Percentiles rank a stretch among this genome's conserved stretches.
These are phyloP conservation scores for Slavum lentiscoides DNA, from an alignment of 2,888 invertebrate genomes.

Conservation along the genomic window DNA sequence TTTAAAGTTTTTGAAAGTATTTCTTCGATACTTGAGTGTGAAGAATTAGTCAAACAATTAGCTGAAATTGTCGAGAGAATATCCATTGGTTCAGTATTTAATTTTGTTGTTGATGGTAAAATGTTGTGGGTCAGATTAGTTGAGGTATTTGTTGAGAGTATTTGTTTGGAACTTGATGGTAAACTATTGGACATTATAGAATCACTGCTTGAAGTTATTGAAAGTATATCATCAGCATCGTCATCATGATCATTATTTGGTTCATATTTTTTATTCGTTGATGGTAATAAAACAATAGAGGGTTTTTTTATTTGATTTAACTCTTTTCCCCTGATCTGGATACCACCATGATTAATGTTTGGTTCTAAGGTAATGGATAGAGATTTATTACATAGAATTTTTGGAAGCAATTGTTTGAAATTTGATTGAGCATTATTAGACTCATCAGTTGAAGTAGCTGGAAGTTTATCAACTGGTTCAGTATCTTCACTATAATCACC, in stretches of 20 bases:
- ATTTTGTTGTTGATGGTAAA: background rate
- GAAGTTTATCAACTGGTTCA: background rate
- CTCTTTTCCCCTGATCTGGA: too few relatives aligned
- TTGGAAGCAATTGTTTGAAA: background rate
- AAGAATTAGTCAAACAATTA: background rate
- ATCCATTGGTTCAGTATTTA: background rate
- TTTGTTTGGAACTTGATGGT: background rate
- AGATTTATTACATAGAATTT: background rate
- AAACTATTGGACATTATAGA: too few relatives aligned
- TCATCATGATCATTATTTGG: too few relatives aligned
- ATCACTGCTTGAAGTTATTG: background rate
- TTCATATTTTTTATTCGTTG: too few relatives aligned
- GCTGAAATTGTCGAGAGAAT: background rate
- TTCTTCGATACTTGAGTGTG: background rate
- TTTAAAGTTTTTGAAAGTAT: conserved; percentile 2
- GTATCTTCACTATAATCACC: background rate
- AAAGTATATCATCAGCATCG: background rate
- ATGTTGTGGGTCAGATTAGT: background rate
- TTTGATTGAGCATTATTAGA: background rate
- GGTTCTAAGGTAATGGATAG: background rate
- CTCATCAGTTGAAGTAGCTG: background rate
- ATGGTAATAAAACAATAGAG: too few relatives aligned
- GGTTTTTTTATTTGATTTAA: too few relatives aligned
- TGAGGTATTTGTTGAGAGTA: background rate
- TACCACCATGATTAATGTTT: background rate